Percentiles rank a stretch among this genome's conserved stretches.
Conservation (phyloP, 2,797 vertebrate species). For the Picus viridis region DNA sequence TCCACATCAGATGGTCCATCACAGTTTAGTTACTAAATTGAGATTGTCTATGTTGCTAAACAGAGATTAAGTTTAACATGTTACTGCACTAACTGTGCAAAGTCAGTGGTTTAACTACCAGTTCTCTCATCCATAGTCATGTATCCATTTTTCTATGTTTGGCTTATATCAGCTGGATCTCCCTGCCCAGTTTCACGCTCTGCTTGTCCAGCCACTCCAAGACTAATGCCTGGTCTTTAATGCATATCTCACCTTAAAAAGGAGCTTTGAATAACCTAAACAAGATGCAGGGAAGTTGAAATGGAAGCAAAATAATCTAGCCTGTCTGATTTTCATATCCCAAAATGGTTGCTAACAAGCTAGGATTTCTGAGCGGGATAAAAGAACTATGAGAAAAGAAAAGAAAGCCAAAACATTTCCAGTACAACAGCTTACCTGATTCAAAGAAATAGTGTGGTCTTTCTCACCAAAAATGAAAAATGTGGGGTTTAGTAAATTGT, state of each 20-base stretch:
- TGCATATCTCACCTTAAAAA: neutral
- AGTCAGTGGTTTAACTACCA: neutral
- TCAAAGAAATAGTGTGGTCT: conserved; percentile 85
- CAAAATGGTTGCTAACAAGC: neutral
- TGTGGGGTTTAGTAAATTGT: conserved; percentile 85
- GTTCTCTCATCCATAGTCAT: neutral
- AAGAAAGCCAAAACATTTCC: neutral
- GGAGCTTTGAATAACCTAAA: neutral
- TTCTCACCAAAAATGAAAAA: conserved; percentile 93
- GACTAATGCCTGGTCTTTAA: neutral
- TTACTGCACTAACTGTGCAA: neutral
- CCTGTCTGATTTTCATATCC: neutral
- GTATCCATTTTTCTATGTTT: neutral
- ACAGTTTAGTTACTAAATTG: neutral
- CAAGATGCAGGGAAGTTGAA: neutral
- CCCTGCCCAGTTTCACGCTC: neutral
- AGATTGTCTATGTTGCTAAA: neutral
- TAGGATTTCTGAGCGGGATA: neutral
- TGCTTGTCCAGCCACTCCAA: neutral
- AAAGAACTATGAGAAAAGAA: neutral
- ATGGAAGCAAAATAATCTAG: neutral
- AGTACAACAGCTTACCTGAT: conserved; percentile 81
- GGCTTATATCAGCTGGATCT: neutral
- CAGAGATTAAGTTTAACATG: neutral
- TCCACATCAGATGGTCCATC: neutral